Evolutionary conservation across 1,140 invertebrate species (phyloP).

Genomic region (Microvelia longipes): DNA sequence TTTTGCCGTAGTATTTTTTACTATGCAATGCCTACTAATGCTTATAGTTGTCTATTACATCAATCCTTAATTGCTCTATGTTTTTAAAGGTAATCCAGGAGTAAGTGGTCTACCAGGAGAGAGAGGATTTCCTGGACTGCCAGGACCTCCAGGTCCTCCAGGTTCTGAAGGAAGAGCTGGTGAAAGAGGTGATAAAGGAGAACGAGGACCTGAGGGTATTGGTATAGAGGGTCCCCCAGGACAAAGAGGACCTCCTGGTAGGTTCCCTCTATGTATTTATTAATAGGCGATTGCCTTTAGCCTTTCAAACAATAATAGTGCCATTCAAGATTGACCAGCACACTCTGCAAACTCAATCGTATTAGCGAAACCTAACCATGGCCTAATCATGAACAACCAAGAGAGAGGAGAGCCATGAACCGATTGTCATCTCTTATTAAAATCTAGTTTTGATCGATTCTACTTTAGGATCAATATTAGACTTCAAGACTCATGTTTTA

Average conservation of each 20-base stretch:
- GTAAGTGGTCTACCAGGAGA: conserved; percentile 35
- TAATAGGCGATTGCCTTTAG: neutral
- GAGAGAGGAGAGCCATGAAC: too few relatives aligned
- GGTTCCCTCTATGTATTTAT: neutral
- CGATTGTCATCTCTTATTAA: too few relatives aligned
- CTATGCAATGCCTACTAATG: too few relatives aligned
- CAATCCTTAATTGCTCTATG: too few relatives aligned
- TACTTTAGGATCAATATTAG: too few relatives aligned
- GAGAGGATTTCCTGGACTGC: conserved; percentile 47
- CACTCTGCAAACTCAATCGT: too few relatives aligned
- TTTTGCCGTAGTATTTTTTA: too few relatives aligned
- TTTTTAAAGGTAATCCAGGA: conserved; percentile 39
- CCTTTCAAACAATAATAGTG: neutral
- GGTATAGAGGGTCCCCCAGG: conserved; percentile 52
- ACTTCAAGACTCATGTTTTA: too few relatives aligned
- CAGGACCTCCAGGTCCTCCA: conserved; percentile 39
- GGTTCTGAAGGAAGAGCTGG: conserved; percentile 42
- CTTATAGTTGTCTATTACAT: too few relatives aligned
- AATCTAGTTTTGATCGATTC: too few relatives aligned
- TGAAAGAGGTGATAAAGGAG: conserved; percentile 54
- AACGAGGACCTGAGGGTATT: conserved; percentile 47
- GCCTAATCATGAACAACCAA: too few relatives aligned
- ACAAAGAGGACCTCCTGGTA: conserved; percentile 44
- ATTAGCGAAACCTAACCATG: too few relatives aligned
- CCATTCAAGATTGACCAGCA: conserved; percentile 13